Evolutionary conservation across 2,888 invertebrate species (phyloP), one percentile per base, ranked within the genome.

Genomic region (Vanessa cardui): DNA sequence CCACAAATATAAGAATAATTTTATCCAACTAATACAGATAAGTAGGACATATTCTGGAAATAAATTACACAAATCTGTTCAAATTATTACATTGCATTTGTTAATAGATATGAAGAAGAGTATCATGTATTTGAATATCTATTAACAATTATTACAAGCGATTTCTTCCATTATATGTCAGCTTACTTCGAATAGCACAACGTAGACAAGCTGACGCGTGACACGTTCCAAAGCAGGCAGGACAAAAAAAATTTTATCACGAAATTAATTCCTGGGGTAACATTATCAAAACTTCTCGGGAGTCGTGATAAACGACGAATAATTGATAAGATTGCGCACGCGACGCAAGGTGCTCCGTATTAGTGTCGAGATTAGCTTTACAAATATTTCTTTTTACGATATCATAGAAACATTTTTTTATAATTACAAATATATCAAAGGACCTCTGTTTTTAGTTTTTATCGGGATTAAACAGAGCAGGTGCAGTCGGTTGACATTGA

Each of bases 381-480:
- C 85, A 84, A 88, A 88, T 84, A 88, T 88, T 86, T 75, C 74
- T 74, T 74, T 62, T 70, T 67, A n/a, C 47, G 1, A n/a, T 47
- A 39, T 39, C 39, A 47, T n/a, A 47, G 47, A 18, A n/a, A 47
- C 47, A 16, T 47, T 16, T 47, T 26, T 39, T 39, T 39, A 39
- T 39, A 39, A 39, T 39, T 39, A 39, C 4, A 39, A 39, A 39
- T 39, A 39, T 39, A 39, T 61, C 61, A 21, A 9, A 12, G 52
- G 26, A 44, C 39, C 39, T 44, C 50, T 44, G 62, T 62, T 31
- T 62, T 26, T 21, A 12, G 9, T 39, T 39, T 39, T 39, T 39
- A 39, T 39, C 39, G 39, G 39, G 39, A 39, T 39, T 39, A 39
- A 12, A 39, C 26, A 5, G 3, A 12, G 12, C 39, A 39, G 12